phyloP scores from a whole-genome alignment of 2,797 vertebrate species.

The Poliocrania exsul region DNA sequence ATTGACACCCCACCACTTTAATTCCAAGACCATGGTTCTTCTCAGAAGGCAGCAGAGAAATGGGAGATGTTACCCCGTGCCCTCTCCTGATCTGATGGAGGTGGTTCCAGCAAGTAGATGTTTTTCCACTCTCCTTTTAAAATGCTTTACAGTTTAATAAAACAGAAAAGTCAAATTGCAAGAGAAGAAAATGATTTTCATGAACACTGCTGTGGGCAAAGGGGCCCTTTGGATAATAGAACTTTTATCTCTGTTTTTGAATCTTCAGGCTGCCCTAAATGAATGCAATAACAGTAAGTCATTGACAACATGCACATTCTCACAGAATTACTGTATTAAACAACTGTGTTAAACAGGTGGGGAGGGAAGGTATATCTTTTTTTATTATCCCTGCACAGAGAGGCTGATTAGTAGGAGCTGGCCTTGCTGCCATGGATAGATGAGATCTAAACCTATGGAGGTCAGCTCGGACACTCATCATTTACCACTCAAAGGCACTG shows the following conservation, averaged over 20 bases:
- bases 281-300: conserved; percentile 49
- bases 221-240: conserved; percentile 69
- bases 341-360: conserved; percentile 48
- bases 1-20: background rate
- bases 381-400: conserved; percentile 16
- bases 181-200: conserved; percentile 71
- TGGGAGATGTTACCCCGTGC: background rate
- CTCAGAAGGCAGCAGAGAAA: background rate
- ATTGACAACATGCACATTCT: conserved; percentile 66
- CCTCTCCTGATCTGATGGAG: background rate
- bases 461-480: background rate
- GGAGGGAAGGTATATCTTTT: conserved; percentile 7
- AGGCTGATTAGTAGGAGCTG: background rate
- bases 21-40: background rate
- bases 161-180: conserved; percentile 58
- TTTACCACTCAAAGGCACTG: background rate
- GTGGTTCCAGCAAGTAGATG: background rate
- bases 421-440: background rate
- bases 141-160: conserved; percentile 22
- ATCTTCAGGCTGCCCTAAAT: conserved; percentile 68
- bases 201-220: conserved; percentile 58
- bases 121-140: conserved; percentile 8
- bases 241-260: conserved; percentile 76
- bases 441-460: background rate
- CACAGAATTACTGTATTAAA: conserved; percentile 73